These are phyloP conservation scores for Magallana gigas DNA, from an alignment of 1,140 invertebrate genomes.

Conservation along the genomic window DNA sequence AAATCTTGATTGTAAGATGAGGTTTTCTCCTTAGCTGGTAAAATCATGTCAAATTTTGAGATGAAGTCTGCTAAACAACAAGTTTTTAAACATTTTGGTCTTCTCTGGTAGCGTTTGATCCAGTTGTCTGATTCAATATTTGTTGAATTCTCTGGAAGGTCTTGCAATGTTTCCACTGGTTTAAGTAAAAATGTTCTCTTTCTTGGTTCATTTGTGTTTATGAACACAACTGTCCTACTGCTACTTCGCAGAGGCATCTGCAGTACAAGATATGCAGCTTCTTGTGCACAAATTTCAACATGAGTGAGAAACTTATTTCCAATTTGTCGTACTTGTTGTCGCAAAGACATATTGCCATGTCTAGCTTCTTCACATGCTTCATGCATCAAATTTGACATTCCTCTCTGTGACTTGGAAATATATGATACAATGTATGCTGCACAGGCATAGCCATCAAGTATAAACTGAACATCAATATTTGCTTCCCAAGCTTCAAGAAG, in stretches of 20 bases:
- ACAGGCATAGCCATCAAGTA: slow-evolving; percentile 58
- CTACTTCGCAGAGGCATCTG: slow-evolving; percentile 56
- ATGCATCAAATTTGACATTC: slow-evolving; percentile 26
- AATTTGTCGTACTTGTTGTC: slow-evolving; percentile 59
- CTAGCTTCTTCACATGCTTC: slow-evolving; percentile 59
- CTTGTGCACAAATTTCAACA: slow-evolving; percentile 50
- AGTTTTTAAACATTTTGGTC: slow-evolving; percentile 41
- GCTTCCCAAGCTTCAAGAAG: slow-evolving; percentile 50
- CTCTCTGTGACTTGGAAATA: slow-evolving; percentile 60
- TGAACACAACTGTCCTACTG: slow-evolving; percentile 51
- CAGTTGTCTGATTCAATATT: slow-evolving; percentile 50
- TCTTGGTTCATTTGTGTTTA: slow-evolving; percentile 55
- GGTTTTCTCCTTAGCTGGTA: slow-evolving; percentile 5
- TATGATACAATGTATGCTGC: slow-evolving; percentile 59
- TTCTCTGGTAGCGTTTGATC: slow-evolving; percentile 46
- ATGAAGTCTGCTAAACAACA: slow-evolving; percentile 53
- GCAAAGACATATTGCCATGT: slow-evolving; percentile 57
- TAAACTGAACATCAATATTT: slow-evolving; percentile 55
- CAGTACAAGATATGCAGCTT: slow-evolving; percentile 53
- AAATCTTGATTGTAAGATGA: slow-evolving; percentile 30
- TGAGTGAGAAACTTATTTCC: slow-evolving; percentile 44
- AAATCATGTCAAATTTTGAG: slow-evolving; percentile 24
- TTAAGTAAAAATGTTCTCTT: slow-evolving; percentile 55
- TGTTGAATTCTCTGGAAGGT: slow-evolving; percentile 38
- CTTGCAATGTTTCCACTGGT: neutral